These are phyloP conservation scores for Rhinophrynus dorsalis DNA, from an alignment of 2,797 vertebrate genomes.

Conservation along the genomic window DNA sequence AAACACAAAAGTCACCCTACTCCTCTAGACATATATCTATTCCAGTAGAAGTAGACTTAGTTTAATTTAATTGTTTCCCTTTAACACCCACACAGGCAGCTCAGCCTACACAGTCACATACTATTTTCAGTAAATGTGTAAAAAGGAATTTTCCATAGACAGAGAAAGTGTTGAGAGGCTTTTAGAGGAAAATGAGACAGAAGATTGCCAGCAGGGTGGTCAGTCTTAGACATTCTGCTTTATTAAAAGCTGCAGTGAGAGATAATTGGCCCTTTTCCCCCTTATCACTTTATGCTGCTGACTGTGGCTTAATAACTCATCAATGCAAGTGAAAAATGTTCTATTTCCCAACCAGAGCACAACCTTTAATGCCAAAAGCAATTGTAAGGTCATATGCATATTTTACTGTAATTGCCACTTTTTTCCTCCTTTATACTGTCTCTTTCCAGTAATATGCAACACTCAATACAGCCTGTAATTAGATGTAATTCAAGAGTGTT, in stretches of 20 bases:
- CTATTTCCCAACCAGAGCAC: slow-evolving; percentile 11
- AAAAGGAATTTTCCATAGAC: slow-evolving; percentile 11
- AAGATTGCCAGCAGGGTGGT: not conserved
- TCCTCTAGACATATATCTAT: too few species aligned
- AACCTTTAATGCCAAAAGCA: slow-evolving; percentile 50
- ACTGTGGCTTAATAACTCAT: slow-evolving; percentile 47
- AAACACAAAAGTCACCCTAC: too few species aligned
- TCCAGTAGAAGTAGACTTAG: too few species aligned
- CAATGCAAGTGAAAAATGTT: slow-evolving; percentile 35
- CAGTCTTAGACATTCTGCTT: not conserved
- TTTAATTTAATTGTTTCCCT: too few species aligned
- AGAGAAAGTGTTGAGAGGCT: too few species aligned
- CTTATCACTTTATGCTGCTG: slow-evolving; percentile 26
- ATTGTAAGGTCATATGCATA: slow-evolving; percentile 60
- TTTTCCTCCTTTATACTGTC: slow-evolving; percentile 67
- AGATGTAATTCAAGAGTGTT: slow-evolving; percentile 65
- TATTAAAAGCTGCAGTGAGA: not conserved
- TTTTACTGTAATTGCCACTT: slow-evolving; percentile 71
- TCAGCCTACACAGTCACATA: slow-evolving; percentile 1
- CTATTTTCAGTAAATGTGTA: not conserved
- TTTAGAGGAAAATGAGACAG: too few species aligned
- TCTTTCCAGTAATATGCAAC: slow-evolving; percentile 63
- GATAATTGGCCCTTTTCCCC: slow-evolving; percentile 22
- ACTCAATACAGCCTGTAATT: slow-evolving; percentile 69
- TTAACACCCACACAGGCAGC: not conserved